Percentiles rank a stretch among this genome's conserved stretches.
These are phyloP conservation scores for Conchocele bisecta DNA, from an alignment of 2,888 invertebrate species.

Conservation along the genomic window DNA sequence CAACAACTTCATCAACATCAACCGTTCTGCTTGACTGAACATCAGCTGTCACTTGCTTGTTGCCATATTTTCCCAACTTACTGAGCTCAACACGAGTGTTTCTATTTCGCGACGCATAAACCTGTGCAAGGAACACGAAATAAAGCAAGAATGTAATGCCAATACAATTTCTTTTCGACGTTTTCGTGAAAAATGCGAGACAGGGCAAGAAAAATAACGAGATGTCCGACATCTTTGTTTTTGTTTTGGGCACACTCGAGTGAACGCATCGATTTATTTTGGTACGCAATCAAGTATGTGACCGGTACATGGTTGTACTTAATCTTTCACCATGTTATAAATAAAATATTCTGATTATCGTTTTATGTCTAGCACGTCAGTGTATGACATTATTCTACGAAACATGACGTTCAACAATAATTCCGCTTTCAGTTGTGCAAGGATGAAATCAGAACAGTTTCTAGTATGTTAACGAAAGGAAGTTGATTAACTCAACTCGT, in stretches of 20 bases:
- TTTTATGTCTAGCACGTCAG: too few relatives aligned
- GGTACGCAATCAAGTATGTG: too few relatives aligned
- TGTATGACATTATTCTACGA: too few relatives aligned
- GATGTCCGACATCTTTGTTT: conserved; percentile 59
- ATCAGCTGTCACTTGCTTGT: conserved; percentile 60
- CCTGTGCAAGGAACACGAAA: conserved; percentile 53
- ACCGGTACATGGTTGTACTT: too few relatives aligned
- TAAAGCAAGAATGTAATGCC: conserved; percentile 47
- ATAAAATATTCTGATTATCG: too few relatives aligned
- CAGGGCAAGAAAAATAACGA: conserved; percentile 44
- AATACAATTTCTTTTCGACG: conserved; percentile 39
- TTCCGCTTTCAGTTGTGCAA: too few relatives aligned
- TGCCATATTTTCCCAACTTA: conserved; percentile 52
- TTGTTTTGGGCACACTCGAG: conserved; percentile 23
- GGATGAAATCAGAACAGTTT: too few relatives aligned
- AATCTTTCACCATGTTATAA: too few relatives aligned
- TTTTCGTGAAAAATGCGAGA: conserved; percentile 44
- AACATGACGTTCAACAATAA: too few relatives aligned
- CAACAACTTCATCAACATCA: conserved; percentile 34
- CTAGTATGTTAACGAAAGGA: too few relatives aligned
- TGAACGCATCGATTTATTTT: too few relatives aligned
- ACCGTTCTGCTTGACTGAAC: conserved; percentile 44
- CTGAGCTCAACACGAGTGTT: conserved; percentile 59
- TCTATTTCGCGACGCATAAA: conserved; percentile 49
- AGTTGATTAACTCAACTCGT: too few relatives aligned